A percentile compares a stretch with the other conserved stretches of the same genome.
These are phyloP conservation scores for Drosophila acutilabella DNA, from an alignment of 2,888 invertebrate genomes.

Conservation along the genomic window DNA sequence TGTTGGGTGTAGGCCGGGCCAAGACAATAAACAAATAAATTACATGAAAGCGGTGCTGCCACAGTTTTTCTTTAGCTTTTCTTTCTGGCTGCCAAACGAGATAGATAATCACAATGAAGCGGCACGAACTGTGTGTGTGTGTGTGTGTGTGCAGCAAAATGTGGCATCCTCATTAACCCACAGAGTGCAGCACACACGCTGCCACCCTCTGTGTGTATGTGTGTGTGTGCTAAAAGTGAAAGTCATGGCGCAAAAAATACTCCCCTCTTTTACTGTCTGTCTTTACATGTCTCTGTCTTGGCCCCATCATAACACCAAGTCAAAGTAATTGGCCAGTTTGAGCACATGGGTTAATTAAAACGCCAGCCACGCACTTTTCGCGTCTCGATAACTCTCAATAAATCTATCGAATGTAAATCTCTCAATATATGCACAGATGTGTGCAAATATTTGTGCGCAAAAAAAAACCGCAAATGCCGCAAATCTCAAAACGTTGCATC, in stretches of 20 bases:
- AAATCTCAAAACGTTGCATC: conserved; percentile 63
- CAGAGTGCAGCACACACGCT: conserved; percentile 42
- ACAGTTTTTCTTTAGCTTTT: conserved; percentile 58
- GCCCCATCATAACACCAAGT: conserved; percentile 23
- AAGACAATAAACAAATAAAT: conserved; percentile 80
- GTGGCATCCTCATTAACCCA: conserved; percentile 79
- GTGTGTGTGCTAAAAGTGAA: conserved; percentile 61
- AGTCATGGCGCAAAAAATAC: conserved; percentile 66
- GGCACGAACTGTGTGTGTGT: conserved; percentile 64
- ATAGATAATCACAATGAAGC: conserved; percentile 78
- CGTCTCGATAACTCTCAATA: conserved; percentile 39
- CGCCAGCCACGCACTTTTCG: conserved; percentile 70
- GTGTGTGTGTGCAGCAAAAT: conserved; percentile 72
- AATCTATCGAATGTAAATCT: conserved; percentile 43
- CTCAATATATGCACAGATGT: conserved; percentile 35
- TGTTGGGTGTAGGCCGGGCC: conserved; percentile 23
- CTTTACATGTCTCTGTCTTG: not conserved
- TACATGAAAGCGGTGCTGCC: conserved; percentile 75
- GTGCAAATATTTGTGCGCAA: conserved; percentile 68
- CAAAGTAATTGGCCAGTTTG: conserved; percentile 79
- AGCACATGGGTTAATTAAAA: conserved; percentile 78
- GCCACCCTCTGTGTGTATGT: conserved; percentile 9
- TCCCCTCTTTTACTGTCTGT: not conserved
- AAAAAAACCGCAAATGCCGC: conserved; percentile 67
- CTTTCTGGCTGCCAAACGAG: conserved; percentile 34